phyloP scores from a whole-genome alignment of 53 echinoderm and acorn worm species.

The Apostichopus leukothele region DNA sequence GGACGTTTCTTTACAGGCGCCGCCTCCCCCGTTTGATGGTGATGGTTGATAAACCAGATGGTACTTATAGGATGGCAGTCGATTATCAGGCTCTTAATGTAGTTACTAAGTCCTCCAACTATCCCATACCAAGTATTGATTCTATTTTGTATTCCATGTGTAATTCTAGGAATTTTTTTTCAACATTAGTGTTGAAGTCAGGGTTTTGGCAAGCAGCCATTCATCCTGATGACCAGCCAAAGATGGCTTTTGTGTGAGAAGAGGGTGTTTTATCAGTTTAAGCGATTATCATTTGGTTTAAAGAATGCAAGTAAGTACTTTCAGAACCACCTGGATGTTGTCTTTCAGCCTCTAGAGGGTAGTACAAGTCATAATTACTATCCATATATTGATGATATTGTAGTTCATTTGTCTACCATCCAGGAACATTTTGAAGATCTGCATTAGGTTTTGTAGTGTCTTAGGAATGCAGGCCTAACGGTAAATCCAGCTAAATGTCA shows the following conservation, averaged over 20 bases:
- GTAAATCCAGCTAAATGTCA: conserved; percentile 54
- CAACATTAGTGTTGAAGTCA: conserved; percentile 46
- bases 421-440: not conserved
- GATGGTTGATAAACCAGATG: conserved; percentile 23
- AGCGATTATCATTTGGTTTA: conserved; percentile 41
- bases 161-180: conserved; percentile 15
- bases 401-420: conserved; percentile 6
- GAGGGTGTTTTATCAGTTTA: conserved; percentile 44
- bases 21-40: too few species aligned
- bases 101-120: conserved; percentile 26
- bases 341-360: not conserved
- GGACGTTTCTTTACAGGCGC: too few species aligned
- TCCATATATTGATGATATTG: conserved; percentile 33
- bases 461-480: conserved; percentile 53
- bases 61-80: conserved; percentile 5
- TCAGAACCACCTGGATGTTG: conserved; percentile 22
- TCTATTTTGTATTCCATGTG: not conserved
- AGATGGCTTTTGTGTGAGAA: conserved; percentile 50
- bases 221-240: conserved; percentile 18
- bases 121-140: conserved; percentile 18
- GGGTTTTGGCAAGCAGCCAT: conserved; percentile 50
- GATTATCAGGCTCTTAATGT: conserved; percentile 11
- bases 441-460: conserved; percentile 16
- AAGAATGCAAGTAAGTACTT: conserved; percentile 35
- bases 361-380: not conserved